phyloP scores from a whole-genome alignment of 1,140 invertebrate genomes.

The Vanessa atalanta region DNA sequence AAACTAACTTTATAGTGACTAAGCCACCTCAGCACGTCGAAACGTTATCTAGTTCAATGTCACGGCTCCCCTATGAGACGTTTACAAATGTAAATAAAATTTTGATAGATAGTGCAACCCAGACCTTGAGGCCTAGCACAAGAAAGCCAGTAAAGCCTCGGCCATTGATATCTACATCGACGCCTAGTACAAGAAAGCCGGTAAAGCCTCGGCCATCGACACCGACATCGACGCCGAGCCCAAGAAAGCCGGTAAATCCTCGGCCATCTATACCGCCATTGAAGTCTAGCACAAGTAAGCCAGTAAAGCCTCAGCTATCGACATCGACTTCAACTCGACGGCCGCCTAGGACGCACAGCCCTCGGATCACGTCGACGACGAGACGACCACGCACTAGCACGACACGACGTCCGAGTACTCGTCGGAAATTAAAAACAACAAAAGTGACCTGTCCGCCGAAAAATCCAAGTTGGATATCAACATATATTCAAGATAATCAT shows the following conservation, averaged over 20 bases:
- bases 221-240: constrained; percentile 30
- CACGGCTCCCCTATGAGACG: constrained; percentile 37
- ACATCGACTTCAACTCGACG: constrained; percentile 29
- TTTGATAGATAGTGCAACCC: constrained; percentile 45
- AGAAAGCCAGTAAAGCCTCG: constrained; percentile 35
- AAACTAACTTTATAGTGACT: constrained; percentile 72
- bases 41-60: constrained; percentile 30
- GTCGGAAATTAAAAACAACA: constrained; percentile 46
- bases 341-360: constrained; percentile 39
- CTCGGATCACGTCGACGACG: constrained; percentile 42
- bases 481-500: constrained; percentile 58
- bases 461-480: constrained; percentile 57
- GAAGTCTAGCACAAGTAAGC: constrained; percentile 40
- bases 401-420: constrained; percentile 40
- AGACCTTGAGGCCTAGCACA: constrained; percentile 35
- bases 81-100: constrained; percentile 51
- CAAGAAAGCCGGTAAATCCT: constrained; percentile 37
- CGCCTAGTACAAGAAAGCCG: constrained; percentile 42
- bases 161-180: constrained; percentile 25
- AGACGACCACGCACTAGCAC: constrained; percentile 39
- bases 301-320: constrained; percentile 26
- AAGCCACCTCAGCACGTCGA: constrained; percentile 45
- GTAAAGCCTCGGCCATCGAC: constrained; percentile 25
- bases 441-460: constrained; percentile 56
- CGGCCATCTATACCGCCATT: constrained; percentile 25